These are phyloP conservation scores for Pteromalus puparum DNA, from an alignment of 1,140 invertebrate genomes.

Conservation along the genomic window DNA sequence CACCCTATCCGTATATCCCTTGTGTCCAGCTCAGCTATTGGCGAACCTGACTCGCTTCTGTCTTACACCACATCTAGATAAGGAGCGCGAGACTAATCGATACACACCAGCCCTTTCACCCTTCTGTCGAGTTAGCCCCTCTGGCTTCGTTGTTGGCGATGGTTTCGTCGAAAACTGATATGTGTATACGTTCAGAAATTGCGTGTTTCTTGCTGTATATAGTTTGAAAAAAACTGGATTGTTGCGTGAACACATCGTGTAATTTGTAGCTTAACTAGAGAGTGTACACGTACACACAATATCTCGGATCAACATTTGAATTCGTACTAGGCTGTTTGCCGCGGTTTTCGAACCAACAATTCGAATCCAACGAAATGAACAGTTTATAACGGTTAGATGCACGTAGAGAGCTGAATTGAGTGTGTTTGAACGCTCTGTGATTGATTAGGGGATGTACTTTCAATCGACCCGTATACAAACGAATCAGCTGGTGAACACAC, in stretches of 20 bases:
- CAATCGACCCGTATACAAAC: not conserved
- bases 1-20: too few species aligned
- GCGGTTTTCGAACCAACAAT: not conserved
- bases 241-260: not conserved
- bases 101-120: not conserved
- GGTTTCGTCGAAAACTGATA: not conserved
- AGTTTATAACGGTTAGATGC: not conserved
- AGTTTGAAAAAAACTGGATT: too few species aligned
- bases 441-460: not conserved
- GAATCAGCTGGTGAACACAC: not conserved
- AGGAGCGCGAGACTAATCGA: not conserved
- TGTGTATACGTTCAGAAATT: not conserved
- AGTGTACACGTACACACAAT: not conserved
- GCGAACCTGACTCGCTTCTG: not conserved
- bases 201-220: too few species aligned
- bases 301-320: not conserved
- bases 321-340: not conserved
- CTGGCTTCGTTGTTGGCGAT: not conserved
- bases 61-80: slow-evolving; percentile 1
- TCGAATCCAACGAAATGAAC: not conserved
- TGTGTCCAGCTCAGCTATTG: not conserved
- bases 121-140: not conserved
- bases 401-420: not conserved
- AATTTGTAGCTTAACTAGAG: not conserved
- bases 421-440: not conserved